Percentiles rank a stretch among this genome's conserved stretches.
phyloP scores from a whole-genome alignment of 2,113 vertebrate species.

The Megalops atlanticus region DNA sequence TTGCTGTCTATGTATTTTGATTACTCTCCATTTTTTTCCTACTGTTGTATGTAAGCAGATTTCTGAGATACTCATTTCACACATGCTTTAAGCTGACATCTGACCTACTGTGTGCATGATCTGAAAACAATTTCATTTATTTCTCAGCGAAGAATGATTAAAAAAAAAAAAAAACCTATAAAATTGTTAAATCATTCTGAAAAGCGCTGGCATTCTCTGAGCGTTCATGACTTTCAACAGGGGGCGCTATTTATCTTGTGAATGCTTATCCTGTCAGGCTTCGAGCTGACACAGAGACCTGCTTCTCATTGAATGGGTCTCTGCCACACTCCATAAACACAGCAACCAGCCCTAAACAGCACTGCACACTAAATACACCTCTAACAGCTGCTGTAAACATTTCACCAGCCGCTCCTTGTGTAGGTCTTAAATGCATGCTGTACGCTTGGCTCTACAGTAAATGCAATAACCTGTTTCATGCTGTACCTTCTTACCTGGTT shows the following conservation, averaged over 20 bases:
- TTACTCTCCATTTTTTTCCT: no score
- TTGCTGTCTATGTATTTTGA: neutral
- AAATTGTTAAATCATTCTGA: neutral
- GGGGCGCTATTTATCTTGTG: constrained; percentile 27
- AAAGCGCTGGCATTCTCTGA: neutral
- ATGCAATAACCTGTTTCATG: no score
- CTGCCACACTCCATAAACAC: neutral
- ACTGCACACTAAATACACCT: neutral
- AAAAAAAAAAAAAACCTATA: no score
- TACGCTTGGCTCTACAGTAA: neutral
- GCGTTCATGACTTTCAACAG: constrained; percentile 7
- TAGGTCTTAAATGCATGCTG: neutral
- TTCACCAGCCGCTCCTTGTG: neutral
- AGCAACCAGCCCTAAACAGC: neutral
- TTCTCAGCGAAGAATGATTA: no score
- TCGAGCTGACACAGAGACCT: neutral
- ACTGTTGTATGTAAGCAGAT: no score
- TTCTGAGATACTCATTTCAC: no score
- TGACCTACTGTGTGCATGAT: no score
- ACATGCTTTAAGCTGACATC: no score
- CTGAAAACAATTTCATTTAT: no score
- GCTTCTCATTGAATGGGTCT: neutral
- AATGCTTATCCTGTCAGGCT: neutral
- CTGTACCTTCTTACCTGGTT: neutral
- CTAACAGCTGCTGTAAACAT: neutral